phyloP scores from a whole-genome alignment of 2,113 vertebrate species.

The Ictidomys tridecemlineatus region DNA sequence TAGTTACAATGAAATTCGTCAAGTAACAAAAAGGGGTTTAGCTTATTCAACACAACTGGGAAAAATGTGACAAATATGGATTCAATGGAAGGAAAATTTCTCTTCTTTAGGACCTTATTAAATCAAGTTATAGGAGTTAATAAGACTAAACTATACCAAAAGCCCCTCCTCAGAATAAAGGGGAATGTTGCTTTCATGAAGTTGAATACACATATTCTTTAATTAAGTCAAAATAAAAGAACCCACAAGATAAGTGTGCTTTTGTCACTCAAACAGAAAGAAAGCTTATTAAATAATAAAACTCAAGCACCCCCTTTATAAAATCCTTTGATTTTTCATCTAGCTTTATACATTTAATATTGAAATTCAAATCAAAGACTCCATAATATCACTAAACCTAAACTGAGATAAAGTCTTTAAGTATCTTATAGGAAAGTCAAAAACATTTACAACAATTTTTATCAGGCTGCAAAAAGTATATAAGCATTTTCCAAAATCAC shows the following conservation, averaged over 20 bases:
- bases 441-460: slow-evolving; percentile 50
- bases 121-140: slow-evolving; percentile 48
- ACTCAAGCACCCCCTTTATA: not conserved
- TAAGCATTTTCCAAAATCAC: slow-evolving; percentile 42
- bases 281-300: slow-evolving; percentile 29
- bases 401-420: not conserved
- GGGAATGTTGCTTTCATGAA: slow-evolving; percentile 1
- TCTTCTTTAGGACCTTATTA: slow-evolving; percentile 18
- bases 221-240: slow-evolving; percentile 45
- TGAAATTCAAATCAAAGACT: slow-evolving; percentile 32
- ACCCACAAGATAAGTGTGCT: not conserved
- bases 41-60: slow-evolving; percentile 5
- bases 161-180: slow-evolving; percentile 7
- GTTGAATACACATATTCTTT: not conserved
- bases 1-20: not conserved
- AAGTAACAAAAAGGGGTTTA: slow-evolving; percentile 14
- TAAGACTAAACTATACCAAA: not conserved
- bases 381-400: not conserved
- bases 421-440: slow-evolving; percentile 24
- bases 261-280: slow-evolving; percentile 11
- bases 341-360: not conserved
- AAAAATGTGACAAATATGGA: not conserved
- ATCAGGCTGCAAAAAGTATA: not conserved
- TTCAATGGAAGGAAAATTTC: slow-evolving; percentile 35
- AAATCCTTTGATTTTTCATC: slow-evolving; percentile 48